Evolutionary conservation across 92 coral and sea anemone species (phyloP), one percentile per base, ranked within the genome.

Genomic region (Zoanthus sociatus): DNA sequence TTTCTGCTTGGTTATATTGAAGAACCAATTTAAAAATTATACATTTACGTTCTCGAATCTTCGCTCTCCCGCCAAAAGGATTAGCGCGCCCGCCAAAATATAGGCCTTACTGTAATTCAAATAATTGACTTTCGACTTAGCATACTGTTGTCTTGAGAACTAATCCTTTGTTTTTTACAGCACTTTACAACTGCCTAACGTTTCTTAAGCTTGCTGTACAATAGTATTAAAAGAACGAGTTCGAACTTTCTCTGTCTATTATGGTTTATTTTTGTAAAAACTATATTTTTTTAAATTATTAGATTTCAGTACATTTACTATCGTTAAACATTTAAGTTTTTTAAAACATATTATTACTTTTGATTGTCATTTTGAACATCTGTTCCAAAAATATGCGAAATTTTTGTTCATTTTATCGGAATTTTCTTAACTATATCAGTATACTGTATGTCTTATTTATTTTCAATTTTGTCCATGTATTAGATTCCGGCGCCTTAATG

Each of bases 81-180:
- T 45, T 31, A 21, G 75, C 60, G 74, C 73, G n/a, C 44, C 74
- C 85, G 76, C 75, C 85, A 81, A 81, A 81, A 32, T 66, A 8
- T 45, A 17, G 9, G 26, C 66, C 37, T 53, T 66, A 37, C 26
- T 26, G 26, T 26, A n/a, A 75, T 48, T 50, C 55, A 50, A 50
- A 63, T 66, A 33, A 73, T 81, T 81, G 76, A 81, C 76, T 81
- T 47, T 81, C 11, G 73, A 45, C 64, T 81, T 67, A 60, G 8
- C 42, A 37, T 37, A 37, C 42, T 64, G 85, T 81, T 81, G 60
- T 67, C 61, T 64, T 46, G 20, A 44, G 21, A 13, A 66, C 20
- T 45, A 33, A 31, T 69, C 42, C 58, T 81, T 81, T 81, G 85
- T 81, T 81, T 81, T 26, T 81, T 20, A 66, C 8, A 67, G 5